Evolutionary conservation across 2,113 vertebrate species (phyloP).

Genomic region (Pangasianodon gigas): DNA sequence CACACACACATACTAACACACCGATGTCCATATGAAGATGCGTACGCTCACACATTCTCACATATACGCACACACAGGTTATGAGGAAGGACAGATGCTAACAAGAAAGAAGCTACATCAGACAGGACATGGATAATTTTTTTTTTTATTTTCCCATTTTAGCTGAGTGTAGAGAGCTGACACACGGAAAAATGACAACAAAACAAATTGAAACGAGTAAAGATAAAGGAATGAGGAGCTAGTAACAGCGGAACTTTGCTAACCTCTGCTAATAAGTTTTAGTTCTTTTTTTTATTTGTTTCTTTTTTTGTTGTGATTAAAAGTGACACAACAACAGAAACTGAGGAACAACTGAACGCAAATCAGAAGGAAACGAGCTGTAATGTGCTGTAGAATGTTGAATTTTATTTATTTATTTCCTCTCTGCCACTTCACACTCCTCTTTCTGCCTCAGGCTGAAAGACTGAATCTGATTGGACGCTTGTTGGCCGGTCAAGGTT

Average conservation of each 20-base stretch:
- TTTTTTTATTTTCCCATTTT: not conserved
- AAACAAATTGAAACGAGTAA: not conserved
- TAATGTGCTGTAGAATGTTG: not conserved
- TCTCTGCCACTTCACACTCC: conserved; percentile 17
- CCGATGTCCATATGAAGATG: not conserved
- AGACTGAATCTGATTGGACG: conserved; percentile 39
- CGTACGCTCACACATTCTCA: not conserved
- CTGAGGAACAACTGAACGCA: not conserved
- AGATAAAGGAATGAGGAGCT: not conserved
- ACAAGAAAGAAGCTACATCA: not conserved
- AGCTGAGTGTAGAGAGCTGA: not conserved
- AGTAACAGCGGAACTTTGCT: not conserved
- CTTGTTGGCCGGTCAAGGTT: not conserved
- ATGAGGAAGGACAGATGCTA: not conserved
- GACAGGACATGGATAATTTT: not conserved
- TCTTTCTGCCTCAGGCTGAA: conserved; percentile 20
- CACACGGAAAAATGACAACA: not conserved
- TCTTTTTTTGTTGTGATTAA: not conserved
- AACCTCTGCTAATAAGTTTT: not conserved
- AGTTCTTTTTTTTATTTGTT: not conserved
- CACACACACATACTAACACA: conserved; percentile 16
- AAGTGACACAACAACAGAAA: not conserved
- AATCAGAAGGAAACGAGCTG: conserved; percentile 1
- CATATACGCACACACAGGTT: conserved; percentile 20
- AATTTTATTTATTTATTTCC: conserved; percentile 21